phyloP scores from a whole-genome alignment of 2,888 invertebrate species.

The Amitus sp. region DNA sequence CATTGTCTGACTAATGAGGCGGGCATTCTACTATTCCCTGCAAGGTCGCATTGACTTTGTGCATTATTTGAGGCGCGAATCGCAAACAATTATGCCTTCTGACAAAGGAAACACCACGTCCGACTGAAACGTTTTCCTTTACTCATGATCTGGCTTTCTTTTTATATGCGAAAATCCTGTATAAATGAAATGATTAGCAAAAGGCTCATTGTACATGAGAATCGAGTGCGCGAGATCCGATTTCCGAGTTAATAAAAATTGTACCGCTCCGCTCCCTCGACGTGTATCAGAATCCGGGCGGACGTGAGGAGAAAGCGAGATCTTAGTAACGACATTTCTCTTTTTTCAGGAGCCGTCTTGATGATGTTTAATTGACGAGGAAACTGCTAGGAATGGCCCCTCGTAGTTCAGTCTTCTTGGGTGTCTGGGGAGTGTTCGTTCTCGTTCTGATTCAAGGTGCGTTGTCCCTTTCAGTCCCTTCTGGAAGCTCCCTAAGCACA shows the following conservation, averaged over 20 bases:
- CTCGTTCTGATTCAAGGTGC: slow-evolving; percentile 62
- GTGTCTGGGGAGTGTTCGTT: slow-evolving; percentile 62
- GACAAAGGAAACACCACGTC: not conserved
- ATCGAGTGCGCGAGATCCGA: not conserved
- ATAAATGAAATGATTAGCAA: slow-evolving; percentile 12
- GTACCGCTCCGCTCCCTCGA: slow-evolving; percentile 18
- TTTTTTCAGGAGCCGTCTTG: slow-evolving; percentile 51
- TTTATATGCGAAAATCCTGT: not conserved
- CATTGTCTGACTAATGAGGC: slow-evolving; percentile 1
- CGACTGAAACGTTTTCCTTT: no score
- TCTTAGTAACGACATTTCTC: slow-evolving; percentile 39
- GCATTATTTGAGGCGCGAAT: not conserved
- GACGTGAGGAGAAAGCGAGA: slow-evolving; percentile 38
- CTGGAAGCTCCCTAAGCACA: slow-evolving; percentile 23
- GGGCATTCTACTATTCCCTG: not conserved
- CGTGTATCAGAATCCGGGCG: slow-evolving; percentile 15
- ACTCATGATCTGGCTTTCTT: no score
- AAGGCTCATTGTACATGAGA: slow-evolving; percentile 18
- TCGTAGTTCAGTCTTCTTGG: slow-evolving; percentile 61
- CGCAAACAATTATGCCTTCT: not conserved
- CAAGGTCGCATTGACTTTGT: not conserved
- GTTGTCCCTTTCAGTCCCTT: slow-evolving; percentile 35
- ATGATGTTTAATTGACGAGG: slow-evolving; percentile 61
- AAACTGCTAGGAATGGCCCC: slow-evolving; percentile 60
- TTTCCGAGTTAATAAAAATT: slow-evolving; percentile 27